A percentile compares a stretch with the other conserved stretches of the same genome.
These are phyloP conservation scores for Cephalopachus bancanus DNA, from an alignment of 2,797 vertebrate genomes.

Conservation along the genomic window DNA sequence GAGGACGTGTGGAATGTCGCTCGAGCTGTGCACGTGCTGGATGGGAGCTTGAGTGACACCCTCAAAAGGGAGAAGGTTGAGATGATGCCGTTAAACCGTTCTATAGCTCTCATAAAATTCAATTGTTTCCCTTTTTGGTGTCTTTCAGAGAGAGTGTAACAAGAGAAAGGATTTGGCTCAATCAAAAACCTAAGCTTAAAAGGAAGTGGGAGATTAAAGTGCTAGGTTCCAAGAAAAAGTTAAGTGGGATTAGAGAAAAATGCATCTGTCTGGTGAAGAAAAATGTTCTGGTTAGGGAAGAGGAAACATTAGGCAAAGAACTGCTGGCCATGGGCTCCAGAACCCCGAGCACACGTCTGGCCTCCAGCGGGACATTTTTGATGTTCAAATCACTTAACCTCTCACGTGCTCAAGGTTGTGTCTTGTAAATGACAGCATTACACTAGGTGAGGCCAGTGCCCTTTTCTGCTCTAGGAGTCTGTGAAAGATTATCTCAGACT, in stretches of 20 bases:
- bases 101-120: neutral
- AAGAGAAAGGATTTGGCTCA: neutral
- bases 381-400: neutral
- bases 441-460: neutral
- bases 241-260: constrained; percentile 1
- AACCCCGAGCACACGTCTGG: no score
- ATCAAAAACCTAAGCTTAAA: constrained; percentile 13
- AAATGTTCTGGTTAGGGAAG: neutral
- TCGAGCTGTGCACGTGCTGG: neutral
- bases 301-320: neutral
- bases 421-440: neutral
- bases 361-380: neutral
- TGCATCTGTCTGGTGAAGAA: neutral
- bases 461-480: neutral
- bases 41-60: neutral
- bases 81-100: neutral
- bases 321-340: neutral
- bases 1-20: rapidly evolving
- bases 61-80: neutral
- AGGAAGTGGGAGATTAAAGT: neutral
- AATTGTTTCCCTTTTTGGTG: neutral
- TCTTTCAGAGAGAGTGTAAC: neutral
- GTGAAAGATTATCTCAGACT: neutral
- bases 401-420: neutral
- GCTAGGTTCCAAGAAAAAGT: neutral